phyloP scores from a whole-genome alignment of 2,888 invertebrate species.

The Ennomos erosarius region DNA sequence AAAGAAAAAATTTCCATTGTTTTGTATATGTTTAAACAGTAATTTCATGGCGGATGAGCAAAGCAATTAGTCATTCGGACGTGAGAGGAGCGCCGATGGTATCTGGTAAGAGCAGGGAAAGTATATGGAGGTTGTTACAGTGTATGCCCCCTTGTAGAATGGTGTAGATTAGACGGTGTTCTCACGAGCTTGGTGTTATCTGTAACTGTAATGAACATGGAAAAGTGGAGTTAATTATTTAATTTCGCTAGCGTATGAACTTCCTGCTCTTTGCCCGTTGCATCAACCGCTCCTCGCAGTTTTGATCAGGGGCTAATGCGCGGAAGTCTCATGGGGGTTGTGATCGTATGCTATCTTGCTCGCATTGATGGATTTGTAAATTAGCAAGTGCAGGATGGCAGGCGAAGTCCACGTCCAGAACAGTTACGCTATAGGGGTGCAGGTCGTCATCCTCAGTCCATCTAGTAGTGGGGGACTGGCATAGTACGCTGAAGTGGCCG shows the following conservation, averaged over 20 bases:
- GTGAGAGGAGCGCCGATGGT: conserved; percentile 68
- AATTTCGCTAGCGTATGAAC: conserved; percentile 15
- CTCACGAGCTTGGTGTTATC: conserved; percentile 39
- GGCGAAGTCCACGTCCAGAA: too few species aligned
- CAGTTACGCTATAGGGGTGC: too few species aligned
- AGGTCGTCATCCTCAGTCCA: too few species aligned
- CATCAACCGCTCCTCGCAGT: too few species aligned
- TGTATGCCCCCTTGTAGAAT: conserved; percentile 39
- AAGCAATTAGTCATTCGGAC: conserved; percentile 73
- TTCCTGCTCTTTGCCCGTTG: too few species aligned
- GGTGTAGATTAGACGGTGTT: conserved; percentile 35
- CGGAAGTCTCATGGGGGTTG: too few species aligned
- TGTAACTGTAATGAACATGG: conserved; percentile 31
- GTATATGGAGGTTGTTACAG: conserved; percentile 51
- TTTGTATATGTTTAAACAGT: conserved; percentile 70
- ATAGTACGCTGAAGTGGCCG: too few species aligned
- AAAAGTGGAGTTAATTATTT: conserved; percentile 34
- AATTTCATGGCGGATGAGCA: conserved; percentile 74
- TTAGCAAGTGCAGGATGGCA: too few species aligned
- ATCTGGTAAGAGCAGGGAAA: conserved; percentile 50
- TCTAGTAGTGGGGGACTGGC: too few species aligned
- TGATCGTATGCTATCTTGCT: too few species aligned
- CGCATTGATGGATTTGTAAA: too few species aligned
- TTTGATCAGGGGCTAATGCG: too few species aligned
- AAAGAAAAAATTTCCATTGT: conserved; percentile 54